Base-by-base conservation (phyloP, 2,797 vertebrate genomes). In the Nothura maculosa region DNA sequence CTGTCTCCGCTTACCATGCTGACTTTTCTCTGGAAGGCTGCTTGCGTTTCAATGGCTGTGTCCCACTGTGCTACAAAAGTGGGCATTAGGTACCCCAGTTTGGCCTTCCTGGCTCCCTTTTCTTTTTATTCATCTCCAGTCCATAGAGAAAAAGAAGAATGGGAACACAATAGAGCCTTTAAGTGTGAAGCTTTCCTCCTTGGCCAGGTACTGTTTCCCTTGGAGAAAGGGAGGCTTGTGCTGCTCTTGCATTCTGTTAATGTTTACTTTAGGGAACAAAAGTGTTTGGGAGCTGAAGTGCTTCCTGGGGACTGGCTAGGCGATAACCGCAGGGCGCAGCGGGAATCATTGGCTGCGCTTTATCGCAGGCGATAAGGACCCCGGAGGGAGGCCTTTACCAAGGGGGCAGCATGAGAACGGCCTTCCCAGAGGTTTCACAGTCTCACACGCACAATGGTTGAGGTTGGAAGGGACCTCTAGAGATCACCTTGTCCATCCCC, bases 181-280 rank as follows among this genome's bases (percentile, higher is more conserved):
- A 55, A 72, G 21, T 96, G 88, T 36, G 43, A 87, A 81, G 52
- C 3, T 2, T 92, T 77, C 74, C 38, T 77, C 78, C 64, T 12
- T 12, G 63, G 55, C 85, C 66, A 92, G 81, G 82, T 93, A 52
- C 74, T 84, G 0, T 77, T 93, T 79, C 34, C 52, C 47, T 91
- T 92, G 61, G 55, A 43, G 61, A 38, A 3, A 42, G 85, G 17
- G 62, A 84, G 36, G 17, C 60, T 42, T 48, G 57, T n/a, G 16
- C 87, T 79, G 60, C 90, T 92, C 58, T 94, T 87, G 77, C 88
- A 92, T 48, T 85, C 87, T 79, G 92, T 93, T 94, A 95, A 95
- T 95, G 76, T 96, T 96, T 96, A 92, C 96, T 96, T 96, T 94
- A 95, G 75, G 94, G 60, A 94, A 94, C 91, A 96, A 81, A 94